Conservation (phyloP, 2,797 vertebrate genomes). For the Xenentodon cancila region DNA sequence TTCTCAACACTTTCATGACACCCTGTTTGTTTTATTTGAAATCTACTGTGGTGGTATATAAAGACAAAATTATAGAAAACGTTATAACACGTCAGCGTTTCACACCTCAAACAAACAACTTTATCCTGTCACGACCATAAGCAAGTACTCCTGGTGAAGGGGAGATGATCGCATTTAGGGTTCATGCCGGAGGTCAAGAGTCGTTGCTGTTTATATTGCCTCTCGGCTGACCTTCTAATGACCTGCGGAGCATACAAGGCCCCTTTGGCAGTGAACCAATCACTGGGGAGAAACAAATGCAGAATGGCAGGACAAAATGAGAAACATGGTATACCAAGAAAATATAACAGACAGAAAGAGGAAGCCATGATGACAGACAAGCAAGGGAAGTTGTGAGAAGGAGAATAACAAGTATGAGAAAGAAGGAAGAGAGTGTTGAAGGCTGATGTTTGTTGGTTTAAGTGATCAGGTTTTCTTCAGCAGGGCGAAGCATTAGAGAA, state of each 20-base stretch:
- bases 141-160: constrained; percentile 9
- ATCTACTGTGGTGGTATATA: too few relatives aligned
- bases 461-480: constrained; percentile 27
- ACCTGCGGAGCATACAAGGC: constrained; percentile 48
- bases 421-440: constrained; percentile 3
- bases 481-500: constrained; percentile 13
- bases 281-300: constrained; percentile 37
- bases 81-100: background rate
- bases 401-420: constrained; percentile 24
- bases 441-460: constrained; percentile 25
- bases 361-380: constrained; percentile 38
- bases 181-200: constrained; percentile 45
- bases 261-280: constrained; percentile 39
- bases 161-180: constrained; percentile 31
- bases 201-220: constrained; percentile 44
- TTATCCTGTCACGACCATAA: constrained; percentile 6
- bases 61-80: too few relatives aligned
- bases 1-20: too few relatives aligned
- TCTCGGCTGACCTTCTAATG: constrained; percentile 53
- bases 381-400: constrained; percentile 17
- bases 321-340: constrained; percentile 25
- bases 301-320: constrained; percentile 29
- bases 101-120: constrained; percentile 11
- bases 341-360: constrained; percentile 37
- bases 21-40: too few relatives aligned